Conservation (phyloP, 2,113 vertebrate genomes). For the Anolis sagrei region DNA sequence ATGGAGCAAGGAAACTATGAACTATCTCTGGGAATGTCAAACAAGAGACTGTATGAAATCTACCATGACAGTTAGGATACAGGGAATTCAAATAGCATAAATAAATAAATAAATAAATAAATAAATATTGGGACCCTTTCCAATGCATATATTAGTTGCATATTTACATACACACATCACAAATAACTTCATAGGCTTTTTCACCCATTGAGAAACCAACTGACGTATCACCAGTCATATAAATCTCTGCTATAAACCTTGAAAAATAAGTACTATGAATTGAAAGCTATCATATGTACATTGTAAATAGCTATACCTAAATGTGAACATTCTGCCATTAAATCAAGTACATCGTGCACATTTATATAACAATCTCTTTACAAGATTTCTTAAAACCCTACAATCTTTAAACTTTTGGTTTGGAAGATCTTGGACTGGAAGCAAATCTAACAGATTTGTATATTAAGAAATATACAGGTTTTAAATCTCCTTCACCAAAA, state of each 20-base stretch:
- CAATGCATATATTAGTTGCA: neutral
- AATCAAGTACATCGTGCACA: neutral
- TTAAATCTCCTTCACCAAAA: neutral
- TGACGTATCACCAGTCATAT: neutral
- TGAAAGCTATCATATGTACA: neutral
- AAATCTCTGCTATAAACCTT: neutral
- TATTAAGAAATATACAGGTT: no score
- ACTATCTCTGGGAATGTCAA: neutral
- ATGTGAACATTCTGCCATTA: neutral
- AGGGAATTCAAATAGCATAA: neutral
- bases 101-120: neutral
- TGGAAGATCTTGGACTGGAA: no score
- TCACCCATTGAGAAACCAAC: neutral
- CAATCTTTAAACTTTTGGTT: no score
- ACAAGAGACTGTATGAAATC: neutral
- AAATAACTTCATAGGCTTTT: neutral
- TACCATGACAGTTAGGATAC: neutral
- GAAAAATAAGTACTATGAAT: neutral
- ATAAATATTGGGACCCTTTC: neutral
- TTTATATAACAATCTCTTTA: neutral
- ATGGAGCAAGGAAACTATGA: neutral
- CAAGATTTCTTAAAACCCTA: no score
- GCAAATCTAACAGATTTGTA: no score
- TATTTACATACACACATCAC: constrained; percentile 2
- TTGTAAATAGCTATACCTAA: neutral